Conservation (phyloP, 2,113 vertebrate genomes). For the Heterocephalus glaber region DNA sequence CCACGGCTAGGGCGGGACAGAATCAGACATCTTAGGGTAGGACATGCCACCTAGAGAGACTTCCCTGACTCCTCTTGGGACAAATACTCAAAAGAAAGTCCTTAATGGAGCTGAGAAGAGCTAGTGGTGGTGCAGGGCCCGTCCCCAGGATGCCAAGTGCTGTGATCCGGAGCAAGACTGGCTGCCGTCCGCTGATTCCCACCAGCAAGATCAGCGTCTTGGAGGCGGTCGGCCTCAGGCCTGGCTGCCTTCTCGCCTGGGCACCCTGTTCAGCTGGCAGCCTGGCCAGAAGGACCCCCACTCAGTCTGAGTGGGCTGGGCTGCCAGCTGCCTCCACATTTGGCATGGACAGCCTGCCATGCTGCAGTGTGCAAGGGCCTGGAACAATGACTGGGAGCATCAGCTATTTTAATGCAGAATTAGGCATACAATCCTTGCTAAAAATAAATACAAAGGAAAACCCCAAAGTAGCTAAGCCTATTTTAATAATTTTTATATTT, state of each 20-base stretch:
- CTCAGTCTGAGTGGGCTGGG: conserved; percentile 56
- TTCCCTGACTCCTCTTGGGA: neutral
- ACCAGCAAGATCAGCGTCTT: neutral
- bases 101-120: neutral
- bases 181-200: neutral
- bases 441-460: conserved; percentile 81
- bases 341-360: conserved; percentile 50
- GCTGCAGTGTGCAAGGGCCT: conserved; percentile 23
- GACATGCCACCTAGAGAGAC: neutral
- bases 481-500: conserved; percentile 77
- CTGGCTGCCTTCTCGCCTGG: neutral
- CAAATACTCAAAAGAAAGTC: neutral
- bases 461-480: conserved; percentile 73
- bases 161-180: neutral
- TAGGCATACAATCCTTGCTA: conserved; percentile 75
- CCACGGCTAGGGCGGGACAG: neutral
- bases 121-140: too few species aligned
- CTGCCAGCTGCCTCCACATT: conserved; percentile 57
- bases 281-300: neutral
- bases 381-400: conserved; percentile 68
- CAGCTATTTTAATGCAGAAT: conserved; percentile 79
- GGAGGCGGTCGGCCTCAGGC: neutral
- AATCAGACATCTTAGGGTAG: neutral
- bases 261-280: neutral
- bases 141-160: neutral